Evolutionary conservation across 2,888 invertebrate genomes (phyloP), one percentile per base, ranked within the genome.

Genomic region (Iphiclides podalirius): DNA sequence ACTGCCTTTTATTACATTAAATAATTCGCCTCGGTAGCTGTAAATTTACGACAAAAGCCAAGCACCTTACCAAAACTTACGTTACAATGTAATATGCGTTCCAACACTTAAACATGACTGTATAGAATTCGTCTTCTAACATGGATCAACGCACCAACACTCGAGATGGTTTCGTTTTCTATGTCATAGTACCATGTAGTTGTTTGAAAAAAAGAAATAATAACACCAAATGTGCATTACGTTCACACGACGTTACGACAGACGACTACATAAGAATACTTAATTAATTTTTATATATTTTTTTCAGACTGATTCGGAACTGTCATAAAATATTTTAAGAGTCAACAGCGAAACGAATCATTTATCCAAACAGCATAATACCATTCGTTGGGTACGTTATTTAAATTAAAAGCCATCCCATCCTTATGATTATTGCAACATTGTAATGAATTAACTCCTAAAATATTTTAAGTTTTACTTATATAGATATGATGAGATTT

Each of bases 321-420:
- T 42, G 31, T 11, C 42, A n/a, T 42, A 48, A 47, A 40, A 47
- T 47, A 47, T 28, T 36, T 44, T 47, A 47, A 47, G 41, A 47
- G 36, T 28, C 36, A 36, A 14, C 40, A 15, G 20, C 17, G 8
- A 41, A 33, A 16, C 3, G n/a, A 26, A 26, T 6, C 26, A 7
- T 31, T 11, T 31, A 31, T 15, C 26, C 15, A 6, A 41, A 41
- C 17, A 17, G 31, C 16, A 33, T 31, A 17, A 13, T 41, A 17
- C 15, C 8, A 14, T 39, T 26, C 20, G 20, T 20, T 3, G 3
- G 28, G n/a, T 11, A 8, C n/a, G 31, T 41, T 15, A 35, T 33
- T 23, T 34, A 47, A n/a, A n/a, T n/a, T n/a, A n/a, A n/a, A 16
- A 41, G 13, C 35, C 26, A 35, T 40, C 12, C n/a, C n/a, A n/a